Evolutionary conservation across 2,113 vertebrate species (phyloP), one percentile per base, ranked within the genome.

Genomic region (Hepsetus odoe): DNA sequence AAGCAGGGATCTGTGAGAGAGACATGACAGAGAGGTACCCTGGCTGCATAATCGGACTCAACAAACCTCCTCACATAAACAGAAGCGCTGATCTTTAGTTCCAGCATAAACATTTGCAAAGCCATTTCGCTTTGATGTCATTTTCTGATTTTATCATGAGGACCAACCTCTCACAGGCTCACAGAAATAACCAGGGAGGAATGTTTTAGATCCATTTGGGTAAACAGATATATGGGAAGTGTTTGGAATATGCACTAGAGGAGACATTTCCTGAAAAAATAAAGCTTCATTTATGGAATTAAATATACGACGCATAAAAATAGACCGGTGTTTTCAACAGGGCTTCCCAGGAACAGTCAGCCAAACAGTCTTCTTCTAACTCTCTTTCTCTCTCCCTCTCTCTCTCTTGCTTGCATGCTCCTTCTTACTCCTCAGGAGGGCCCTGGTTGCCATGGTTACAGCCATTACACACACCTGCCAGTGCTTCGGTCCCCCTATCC

Each of bases 391-490:
- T n/a, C n/a, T n/a, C n/a, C n/a, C n/a, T n/a, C n/a, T n/a, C n/a
- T n/a, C n/a, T n/a, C n/a, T n/a, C n/a, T n/a, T n/a, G 65, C 44
- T 46, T 10, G 24, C 71, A 44, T 33, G 16, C 64, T 28, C n/a
- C n/a, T 38, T 55, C 76, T 2, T 18, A 8, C 71, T 68, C 68
- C 69, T 40, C 74, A 56, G 67, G 53, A n/a, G n/a, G 68, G 67
- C 82, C 55, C 28, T 13, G 61, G 82, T 83, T 44, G 62, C 69
- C 69, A 83, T 83, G 82, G 62, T 49, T 51, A 83, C 74, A 77
- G 62, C 73, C 64, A 69, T 83, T 80, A 80, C 68, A 83, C 76
- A 78, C 82, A 83, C 82, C 77, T 77, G 82, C 77, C 70, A 74
- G 71, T 83, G 73, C 72, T 80, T 77, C 77, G 73, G 61, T 73